Percentiles rank a stretch among this genome's conserved stretches.
These are phyloP conservation scores for Xerus rutilus DNA, from an alignment of 2,797 vertebrate genomes.

Conservation along the genomic window DNA sequence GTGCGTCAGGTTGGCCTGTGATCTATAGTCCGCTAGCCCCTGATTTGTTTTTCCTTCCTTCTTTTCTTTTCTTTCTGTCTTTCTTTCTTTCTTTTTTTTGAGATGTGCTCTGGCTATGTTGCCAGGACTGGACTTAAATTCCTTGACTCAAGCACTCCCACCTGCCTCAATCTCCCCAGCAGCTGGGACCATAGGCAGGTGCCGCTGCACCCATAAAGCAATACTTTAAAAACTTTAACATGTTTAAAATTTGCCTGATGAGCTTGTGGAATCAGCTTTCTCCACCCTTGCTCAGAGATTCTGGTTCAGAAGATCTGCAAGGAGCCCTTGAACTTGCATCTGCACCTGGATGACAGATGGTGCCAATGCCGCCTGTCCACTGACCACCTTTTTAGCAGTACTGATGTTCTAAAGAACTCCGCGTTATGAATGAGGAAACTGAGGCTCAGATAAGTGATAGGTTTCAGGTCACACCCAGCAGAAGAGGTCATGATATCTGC, in stretches of 20 bases:
- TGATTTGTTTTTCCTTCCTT: background rate
- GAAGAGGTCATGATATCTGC: background rate
- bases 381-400: background rate
- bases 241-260: background rate
- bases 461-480: background rate
- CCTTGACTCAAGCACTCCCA: background rate
- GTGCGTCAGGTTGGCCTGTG: rapidly evolving
- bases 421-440: background rate
- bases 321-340: background rate
- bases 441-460: background rate
- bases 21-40: background rate
- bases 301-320: background rate
- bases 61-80: too few relatives aligned
- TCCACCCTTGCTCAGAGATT: background rate
- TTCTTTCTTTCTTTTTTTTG: background rate
- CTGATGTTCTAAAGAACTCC: background rate
- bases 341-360: background rate
- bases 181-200: background rate
- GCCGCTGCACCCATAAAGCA: background rate
- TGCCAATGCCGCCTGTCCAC: background rate
- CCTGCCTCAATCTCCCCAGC: background rate
- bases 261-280: background rate
- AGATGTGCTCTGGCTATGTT: background rate
- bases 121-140: background rate
- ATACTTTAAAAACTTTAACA: background rate